Base-by-base conservation (phyloP, 1,140 invertebrate species). In the Papilio aristodemus region DNA sequence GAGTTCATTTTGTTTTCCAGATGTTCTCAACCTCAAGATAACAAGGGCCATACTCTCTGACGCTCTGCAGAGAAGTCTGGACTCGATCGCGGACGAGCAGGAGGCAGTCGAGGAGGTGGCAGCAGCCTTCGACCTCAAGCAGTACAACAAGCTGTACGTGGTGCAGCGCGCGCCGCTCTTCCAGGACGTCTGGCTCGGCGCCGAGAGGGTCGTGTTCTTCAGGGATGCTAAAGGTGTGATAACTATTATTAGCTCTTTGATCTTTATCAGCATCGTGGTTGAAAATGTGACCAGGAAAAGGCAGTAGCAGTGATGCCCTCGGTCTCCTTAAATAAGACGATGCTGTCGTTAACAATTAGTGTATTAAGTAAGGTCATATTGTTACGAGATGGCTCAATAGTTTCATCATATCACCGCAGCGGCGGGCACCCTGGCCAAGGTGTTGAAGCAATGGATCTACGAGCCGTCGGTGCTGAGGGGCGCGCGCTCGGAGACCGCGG, bases 121-220 rank as follows among this genome's bases (percentile, higher is more conserved):
- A 4, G 67, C 67, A 0, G 13, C 11, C 1, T 75, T 79, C 14
- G 78, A 86, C 43, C 71, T 82, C 32, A 74, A 63, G 3, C 57
- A 71, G 1, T 81, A 81, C 9, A 89, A 88, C 68, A 78, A 76
- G 7, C 74, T 91, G 68, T 78, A 84, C 41, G 76, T 87, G 60
- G 87, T 91, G 57, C 89, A 92, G 68, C 79, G 87, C 69, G 72
- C 68, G n/a, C 79, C 77, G 0, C 73, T 91, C 14, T 76, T 69
- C 39, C 70, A 77, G 54, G 73, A 89, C 13, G 82, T 85, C 1
- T 89, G 85, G 82, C 59, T 91, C 2, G 83, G 80, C 0, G 50
- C 54, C 0, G 84, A 86, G 32, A 78, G 89, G 36, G 74, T 86
- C 0, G 81, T 84, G 11, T 88, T 92, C 78, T 90, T 87, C 67